phyloP scores from a whole-genome alignment of 1,140 invertebrate genomes.

The Leptopilina boulardi region DNA sequence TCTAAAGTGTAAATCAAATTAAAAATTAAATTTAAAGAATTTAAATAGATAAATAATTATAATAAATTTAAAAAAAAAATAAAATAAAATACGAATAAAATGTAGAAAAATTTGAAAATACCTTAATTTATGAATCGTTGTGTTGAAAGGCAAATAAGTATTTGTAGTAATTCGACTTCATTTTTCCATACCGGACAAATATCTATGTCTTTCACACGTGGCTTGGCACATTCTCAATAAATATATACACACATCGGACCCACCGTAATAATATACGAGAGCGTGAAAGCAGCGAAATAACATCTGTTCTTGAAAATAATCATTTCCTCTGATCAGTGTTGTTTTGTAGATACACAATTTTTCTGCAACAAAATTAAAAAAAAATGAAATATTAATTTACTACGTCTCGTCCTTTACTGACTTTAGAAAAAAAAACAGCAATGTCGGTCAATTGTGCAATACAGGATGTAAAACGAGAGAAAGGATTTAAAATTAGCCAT shows the following conservation, averaged over 20 bases:
- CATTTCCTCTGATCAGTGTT: background rate
- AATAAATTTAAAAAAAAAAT: background rate
- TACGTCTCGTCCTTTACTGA: constrained; percentile 65
- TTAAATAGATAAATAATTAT: too few species aligned
- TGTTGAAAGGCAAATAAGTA: constrained; percentile 3
- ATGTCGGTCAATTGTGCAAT: constrained; percentile 61
- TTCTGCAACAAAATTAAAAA: constrained; percentile 29
- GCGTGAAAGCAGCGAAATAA: background rate
- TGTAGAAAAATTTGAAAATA: background rate
- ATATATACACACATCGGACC: too few species aligned
- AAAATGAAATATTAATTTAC: constrained; percentile 42
- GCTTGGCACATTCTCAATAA: constrained; percentile 1
- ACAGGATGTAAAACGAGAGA: constrained; percentile 56
- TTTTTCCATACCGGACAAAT: background rate
- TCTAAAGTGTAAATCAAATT: too few species aligned
- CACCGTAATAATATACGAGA: constrained; percentile 7
- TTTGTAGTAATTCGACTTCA: background rate
- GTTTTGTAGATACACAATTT: background rate
- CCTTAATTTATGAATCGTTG: background rate
- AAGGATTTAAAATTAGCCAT: constrained; percentile 55
- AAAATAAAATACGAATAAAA: background rate
- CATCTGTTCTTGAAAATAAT: constrained; percentile 25
- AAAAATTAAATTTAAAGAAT: too few species aligned
- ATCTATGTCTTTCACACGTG: constrained; percentile 15
- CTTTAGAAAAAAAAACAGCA: constrained; percentile 62